Base-by-base conservation (phyloP, 92 coral and sea anemone genomes). In the Zoanthus sociatus region DNA sequence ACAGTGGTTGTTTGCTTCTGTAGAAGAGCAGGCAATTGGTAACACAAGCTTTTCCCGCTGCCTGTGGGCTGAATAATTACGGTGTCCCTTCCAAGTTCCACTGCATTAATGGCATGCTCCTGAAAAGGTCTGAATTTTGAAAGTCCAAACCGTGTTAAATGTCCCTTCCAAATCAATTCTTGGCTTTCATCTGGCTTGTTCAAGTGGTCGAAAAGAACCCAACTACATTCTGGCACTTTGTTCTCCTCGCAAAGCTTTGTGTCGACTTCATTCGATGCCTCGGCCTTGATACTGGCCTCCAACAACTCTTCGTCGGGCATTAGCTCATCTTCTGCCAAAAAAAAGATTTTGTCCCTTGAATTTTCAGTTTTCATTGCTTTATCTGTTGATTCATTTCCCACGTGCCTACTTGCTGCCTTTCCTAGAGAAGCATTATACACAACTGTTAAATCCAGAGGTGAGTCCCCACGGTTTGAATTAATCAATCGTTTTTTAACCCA, bases 11-110 rank as follows among this genome's bases (percentile, higher is more conserved):
- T 79, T 10, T 61, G 18, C 48, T 56, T 44, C 18, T 31, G 26
- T 6, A 79, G 71, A 7, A 85, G 54, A 18, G 79, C 75, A 2
- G 88, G 88, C 12, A 85, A n/a, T 56, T 85, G 88, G 31, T 45
- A 85, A 58, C 44, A 48, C 51, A 85, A 56, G 26, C 88, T 85
- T 16, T 84, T 74, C 85, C 89, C 89, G 55, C 89, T 30, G 42
- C 89, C 85, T 53, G 89, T 86, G 50, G 63, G 89, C 45, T 86
- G 89, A 47, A 86, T 75, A 3, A 86, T 83, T 12, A 86, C 78
- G 16, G 77, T 79, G 32, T 86, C 84, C 10, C 73, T 86, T 42
- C 54, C 71, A 45, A 50, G 33, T 55, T 86, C 89, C 48, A 86
- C 13, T 70, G 89, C 83, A 75, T 73, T 73, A 74, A 70, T 70